These are phyloP conservation scores for Scaeva pyrastri DNA, from an alignment of 2,888 invertebrate species.

Conservation along the genomic window DNA sequence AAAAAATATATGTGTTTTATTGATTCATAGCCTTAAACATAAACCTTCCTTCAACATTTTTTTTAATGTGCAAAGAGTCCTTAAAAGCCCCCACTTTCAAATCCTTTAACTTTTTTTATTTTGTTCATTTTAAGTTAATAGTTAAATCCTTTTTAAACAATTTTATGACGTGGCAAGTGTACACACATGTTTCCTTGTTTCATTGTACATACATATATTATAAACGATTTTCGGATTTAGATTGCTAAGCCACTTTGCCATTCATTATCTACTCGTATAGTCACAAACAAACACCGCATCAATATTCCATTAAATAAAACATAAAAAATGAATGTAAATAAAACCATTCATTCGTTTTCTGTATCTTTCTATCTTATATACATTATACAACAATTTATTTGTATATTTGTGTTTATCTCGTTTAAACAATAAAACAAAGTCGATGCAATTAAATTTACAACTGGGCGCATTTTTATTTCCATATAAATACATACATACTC, in stretches of 20 bases:
- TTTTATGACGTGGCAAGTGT: conserved; percentile 25
- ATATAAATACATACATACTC: conserved; percentile 31
- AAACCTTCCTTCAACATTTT: too few species aligned
- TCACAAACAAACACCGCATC: conserved; percentile 34
- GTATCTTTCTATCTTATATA: too few species aligned
- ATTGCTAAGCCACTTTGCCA: conserved; percentile 45
- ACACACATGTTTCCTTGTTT: not conserved
- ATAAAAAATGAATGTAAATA: conserved; percentile 65
- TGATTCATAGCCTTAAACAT: too few species aligned
- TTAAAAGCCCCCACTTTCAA: too few species aligned
- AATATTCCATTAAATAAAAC: conserved; percentile 71
- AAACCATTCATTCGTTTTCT: conserved; percentile 44
- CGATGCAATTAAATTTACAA: conserved; percentile 74
- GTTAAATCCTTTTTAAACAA: conserved; percentile 7
- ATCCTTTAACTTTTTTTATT: too few species aligned
- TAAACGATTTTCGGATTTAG: conserved; percentile 20
- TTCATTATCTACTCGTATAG: conserved; percentile 7
- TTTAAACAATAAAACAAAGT: conserved; percentile 67
- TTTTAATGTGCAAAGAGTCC: too few species aligned
- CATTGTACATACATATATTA: not conserved
- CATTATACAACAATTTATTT: too few species aligned
- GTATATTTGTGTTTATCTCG: conserved; percentile 56
- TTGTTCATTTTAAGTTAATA: not conserved
- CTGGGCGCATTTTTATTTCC: conserved; percentile 63
- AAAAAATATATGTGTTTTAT: too few species aligned